Percentiles rank a stretch among this genome's conserved stretches.
These are phyloP conservation scores for Eurystomus glaucurus DNA, from an alignment of 2,797 vertebrate genomes.

Conservation along the genomic window DNA sequence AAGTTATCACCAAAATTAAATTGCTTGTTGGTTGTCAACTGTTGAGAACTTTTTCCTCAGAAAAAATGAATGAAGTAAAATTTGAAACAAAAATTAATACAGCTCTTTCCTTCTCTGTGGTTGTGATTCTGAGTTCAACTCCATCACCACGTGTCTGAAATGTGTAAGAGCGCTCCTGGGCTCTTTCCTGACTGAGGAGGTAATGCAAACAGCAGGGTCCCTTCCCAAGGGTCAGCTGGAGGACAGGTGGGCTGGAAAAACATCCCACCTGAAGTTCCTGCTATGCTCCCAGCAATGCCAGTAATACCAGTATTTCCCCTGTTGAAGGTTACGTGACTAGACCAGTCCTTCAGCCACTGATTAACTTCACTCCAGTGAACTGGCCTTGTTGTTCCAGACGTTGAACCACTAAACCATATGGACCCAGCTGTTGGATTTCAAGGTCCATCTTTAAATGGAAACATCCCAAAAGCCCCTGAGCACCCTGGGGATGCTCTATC, in stretches of 20 bases:
- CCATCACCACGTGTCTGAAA: not conserved
- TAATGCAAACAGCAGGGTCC: not conserved
- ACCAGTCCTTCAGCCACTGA: not conserved
- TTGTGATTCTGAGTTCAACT: not conserved
- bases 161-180: not conserved
- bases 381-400: not conserved
- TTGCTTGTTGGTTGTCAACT: not conserved
- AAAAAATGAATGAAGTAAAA: not conserved
- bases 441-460: not conserved
- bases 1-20: not conserved
- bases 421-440: not conserved
- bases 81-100: not conserved
- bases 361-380: not conserved
- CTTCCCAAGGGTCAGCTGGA: not conserved
- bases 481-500: fast-evolving
- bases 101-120: not conserved
- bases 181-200: not conserved
- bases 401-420: not conserved
- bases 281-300: not conserved
- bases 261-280: not conserved
- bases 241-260: not conserved
- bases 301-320: not conserved
- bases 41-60: not conserved
- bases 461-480: not conserved
- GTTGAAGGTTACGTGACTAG: not conserved